Base-by-base conservation (phyloP, 2,888 invertebrate genomes). In the Drosophila lutescens region DNA sequence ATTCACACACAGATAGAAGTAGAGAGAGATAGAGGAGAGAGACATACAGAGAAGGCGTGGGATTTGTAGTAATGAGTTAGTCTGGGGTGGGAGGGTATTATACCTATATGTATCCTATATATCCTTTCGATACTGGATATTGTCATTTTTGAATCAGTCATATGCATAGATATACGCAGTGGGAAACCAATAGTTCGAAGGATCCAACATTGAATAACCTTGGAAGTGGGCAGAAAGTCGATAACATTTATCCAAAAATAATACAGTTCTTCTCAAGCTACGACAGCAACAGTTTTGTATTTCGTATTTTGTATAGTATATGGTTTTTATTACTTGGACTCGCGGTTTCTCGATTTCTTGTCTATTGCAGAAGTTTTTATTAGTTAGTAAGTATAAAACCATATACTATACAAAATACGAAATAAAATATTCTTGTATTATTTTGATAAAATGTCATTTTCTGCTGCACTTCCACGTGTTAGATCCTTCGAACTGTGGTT, bases 181-280 rank as follows among this genome's bases (percentile, higher is more conserved):
- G 71, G 77, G 82, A 83, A 83, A 87, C 77, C 88, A 85, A 82
- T 79, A 68, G 58, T 74, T 70, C 34, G 32, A 82, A 74, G 73
- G 78, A 79, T 41, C 43, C 55, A 46, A 26, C 32, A 34, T 36
- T 40, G 63, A 63, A 72, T 53, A 72, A 47, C 63, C 57, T 34
- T 63, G 23, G 20, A 43, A 54, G 38, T 17, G 57, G 49, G 41
- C 43, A 38, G 70, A 46, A 15, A 71, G 50, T 46, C 51, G 32
- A 63, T 73, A 88, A 87, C 88, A 78, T 74, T 87, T 82, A 66
- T 83, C 88, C 78, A 83, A 83, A 83, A 83, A 83, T 83, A 83
- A 87, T 77, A 72, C 71, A 70, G 63, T 71, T 56, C 15, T 2
- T 50, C 23, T 26, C 26, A n/a, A 32, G 26, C 17, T 20, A 15